Evolutionary conservation across 2,113 vertebrate species (phyloP).

Genomic region (Atherinomorus stipes): DNA sequence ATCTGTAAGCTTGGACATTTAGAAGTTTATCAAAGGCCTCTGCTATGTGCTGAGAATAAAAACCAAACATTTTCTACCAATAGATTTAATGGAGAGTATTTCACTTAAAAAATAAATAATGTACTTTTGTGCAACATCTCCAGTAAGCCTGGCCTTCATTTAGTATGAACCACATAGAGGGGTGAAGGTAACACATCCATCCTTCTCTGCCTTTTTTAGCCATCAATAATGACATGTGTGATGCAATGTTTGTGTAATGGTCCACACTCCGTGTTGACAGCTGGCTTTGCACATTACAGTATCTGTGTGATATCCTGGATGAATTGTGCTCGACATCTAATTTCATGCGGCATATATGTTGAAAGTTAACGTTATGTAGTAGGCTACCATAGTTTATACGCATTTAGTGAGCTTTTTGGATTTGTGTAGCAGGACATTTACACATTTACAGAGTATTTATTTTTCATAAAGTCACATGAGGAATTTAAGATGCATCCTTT

Average conservation of each 20-base stretch:
- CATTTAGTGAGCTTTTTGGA: not conserved
- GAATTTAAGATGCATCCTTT: not conserved
- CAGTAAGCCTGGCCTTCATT: conserved; percentile 10
- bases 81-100: not conserved
- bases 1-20: conserved; percentile 38
- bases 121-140: conserved; percentile 7
- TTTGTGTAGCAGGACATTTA: not conserved
- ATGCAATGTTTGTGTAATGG: conserved; percentile 70
- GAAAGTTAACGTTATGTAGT: conserved; percentile 11
- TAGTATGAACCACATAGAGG: conserved; percentile 14
- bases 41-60: conserved; percentile 9
- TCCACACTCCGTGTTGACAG: conserved; percentile 36
- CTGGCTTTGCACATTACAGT: conserved; percentile 39
- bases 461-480: not conserved
- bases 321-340: conserved; percentile 29
- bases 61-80: not conserved
- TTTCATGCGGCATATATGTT: conserved; percentile 17
- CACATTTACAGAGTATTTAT: too few relatives aligned
- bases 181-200: conserved; percentile 33
- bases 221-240: conserved; percentile 48
- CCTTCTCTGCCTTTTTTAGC: conserved; percentile 25
- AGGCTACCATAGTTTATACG: not conserved
- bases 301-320: conserved; percentile 4
- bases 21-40: conserved; percentile 39
- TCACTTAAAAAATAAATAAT: not conserved